Evolutionary conservation across 2,888 invertebrate genomes (phyloP).

Genomic region (Trichogramma dendrolimi): DNA sequence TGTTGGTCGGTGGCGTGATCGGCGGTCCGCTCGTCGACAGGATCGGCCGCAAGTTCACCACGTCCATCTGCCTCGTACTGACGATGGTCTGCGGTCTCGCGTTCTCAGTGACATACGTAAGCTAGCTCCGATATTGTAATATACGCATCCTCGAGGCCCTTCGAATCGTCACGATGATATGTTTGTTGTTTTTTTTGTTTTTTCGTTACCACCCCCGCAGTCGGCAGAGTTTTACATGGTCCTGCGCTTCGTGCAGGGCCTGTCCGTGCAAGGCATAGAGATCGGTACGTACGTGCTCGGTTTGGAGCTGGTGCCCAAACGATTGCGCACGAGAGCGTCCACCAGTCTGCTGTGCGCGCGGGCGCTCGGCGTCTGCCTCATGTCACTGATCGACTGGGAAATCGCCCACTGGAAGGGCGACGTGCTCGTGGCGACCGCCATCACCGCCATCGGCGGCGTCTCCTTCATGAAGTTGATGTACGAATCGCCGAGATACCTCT

Average conservation of each 20-base stretch:
- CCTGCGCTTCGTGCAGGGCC: constrained; percentile 51
- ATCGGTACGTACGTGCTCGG: constrained; percentile 54
- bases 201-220: constrained; percentile 20
- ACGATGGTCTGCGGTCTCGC: too few species aligned
- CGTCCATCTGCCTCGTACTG: constrained; percentile 46
- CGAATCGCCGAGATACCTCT: constrained; percentile 51
- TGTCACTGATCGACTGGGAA: constrained; percentile 52
- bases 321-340: constrained; percentile 52
- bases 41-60: constrained; percentile 51
- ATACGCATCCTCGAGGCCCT: background rate
- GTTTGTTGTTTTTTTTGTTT: background rate
- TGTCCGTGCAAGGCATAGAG: constrained; percentile 55
- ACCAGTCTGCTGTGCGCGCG: constrained; percentile 53
- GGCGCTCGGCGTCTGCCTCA: constrained; percentile 51
- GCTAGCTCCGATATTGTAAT: too few species aligned
- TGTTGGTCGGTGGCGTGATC: constrained; percentile 51
- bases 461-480: constrained; percentile 46
- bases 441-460: constrained; percentile 43
- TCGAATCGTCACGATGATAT: constrained; percentile 26
- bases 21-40: constrained; percentile 50
- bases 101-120: too few species aligned
- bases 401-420: constrained; percentile 56
- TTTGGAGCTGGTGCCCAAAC: constrained; percentile 54
- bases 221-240: constrained; percentile 47
- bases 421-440: constrained; percentile 52